Percentiles rank a stretch among this genome's conserved stretches.
These are phyloP conservation scores for Bufo bufo DNA, from an alignment of 2,113 vertebrate genomes.

Conservation along the genomic window DNA sequence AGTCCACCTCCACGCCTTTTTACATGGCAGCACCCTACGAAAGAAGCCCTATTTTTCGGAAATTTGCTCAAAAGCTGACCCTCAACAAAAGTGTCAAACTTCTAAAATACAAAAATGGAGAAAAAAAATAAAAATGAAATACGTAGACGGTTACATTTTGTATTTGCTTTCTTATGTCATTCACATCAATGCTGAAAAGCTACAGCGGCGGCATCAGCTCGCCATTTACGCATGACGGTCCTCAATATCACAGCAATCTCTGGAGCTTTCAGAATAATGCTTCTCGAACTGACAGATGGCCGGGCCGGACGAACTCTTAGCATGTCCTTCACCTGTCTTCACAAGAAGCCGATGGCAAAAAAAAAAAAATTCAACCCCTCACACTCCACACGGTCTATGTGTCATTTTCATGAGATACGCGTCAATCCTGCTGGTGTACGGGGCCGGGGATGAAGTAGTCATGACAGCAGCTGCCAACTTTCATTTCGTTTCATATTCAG, in stretches of 20 bases:
- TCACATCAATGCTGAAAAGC: background rate
- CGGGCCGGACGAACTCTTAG: background rate
- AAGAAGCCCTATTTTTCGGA: too few relatives aligned
- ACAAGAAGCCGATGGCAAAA: conserved; percentile 10
- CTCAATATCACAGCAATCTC: background rate
- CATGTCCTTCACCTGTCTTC: conserved; percentile 28
- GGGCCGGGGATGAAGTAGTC: background rate
- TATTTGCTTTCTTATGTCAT: too few relatives aligned
- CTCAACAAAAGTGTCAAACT: too few relatives aligned
- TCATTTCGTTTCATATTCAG: conserved; percentile 3
- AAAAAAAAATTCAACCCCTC: background rate
- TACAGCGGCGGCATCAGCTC: background rate
- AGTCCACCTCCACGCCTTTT: too few relatives aligned
- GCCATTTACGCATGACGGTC: background rate
- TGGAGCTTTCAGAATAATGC: background rate
- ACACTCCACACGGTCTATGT: background rate
- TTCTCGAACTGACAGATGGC: background rate
- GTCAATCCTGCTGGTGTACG: background rate
- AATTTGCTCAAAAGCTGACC: too few relatives aligned
- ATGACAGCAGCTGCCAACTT: conserved; percentile 23
- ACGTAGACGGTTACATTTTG: background rate
- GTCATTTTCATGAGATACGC: conserved; percentile 37
- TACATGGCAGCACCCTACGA: too few relatives aligned
- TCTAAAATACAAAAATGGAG: background rate
- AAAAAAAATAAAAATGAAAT: background rate